Evolutionary conservation across 2,888 invertebrate species (phyloP).

Genomic region (Amiota communis): DNA sequence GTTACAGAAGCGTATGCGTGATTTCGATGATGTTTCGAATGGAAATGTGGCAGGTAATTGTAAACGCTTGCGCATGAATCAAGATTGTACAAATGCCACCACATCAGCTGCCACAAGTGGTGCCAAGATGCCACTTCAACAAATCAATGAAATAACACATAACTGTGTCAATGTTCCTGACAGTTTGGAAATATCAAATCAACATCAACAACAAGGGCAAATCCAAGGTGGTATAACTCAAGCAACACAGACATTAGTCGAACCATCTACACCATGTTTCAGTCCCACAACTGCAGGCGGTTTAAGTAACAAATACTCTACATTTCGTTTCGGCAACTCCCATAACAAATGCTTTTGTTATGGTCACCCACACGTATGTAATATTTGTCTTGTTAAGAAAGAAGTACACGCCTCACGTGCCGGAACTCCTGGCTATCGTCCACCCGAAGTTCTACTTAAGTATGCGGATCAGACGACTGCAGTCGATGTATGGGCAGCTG

Average conservation of each 20-base stretch:
- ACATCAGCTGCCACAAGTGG: slow-evolving; percentile 31
- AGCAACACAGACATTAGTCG: slow-evolving; percentile 28
- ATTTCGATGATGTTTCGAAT: background rate
- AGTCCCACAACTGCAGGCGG: slow-evolving; percentile 7
- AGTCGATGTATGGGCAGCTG: slow-evolving; percentile 92
- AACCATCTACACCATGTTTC: slow-evolving; percentile 10
- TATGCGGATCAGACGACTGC: slow-evolving; percentile 86
- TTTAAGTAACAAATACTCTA: slow-evolving; percentile 42
- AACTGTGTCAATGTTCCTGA: slow-evolving; percentile 39
- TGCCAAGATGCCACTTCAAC: slow-evolving; percentile 71
- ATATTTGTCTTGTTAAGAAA: slow-evolving; percentile 78
- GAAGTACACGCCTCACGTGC: slow-evolving; percentile 84
- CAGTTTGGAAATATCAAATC: slow-evolving; percentile 20
- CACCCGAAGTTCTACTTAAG: slow-evolving; percentile 89
- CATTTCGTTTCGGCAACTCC: slow-evolving; percentile 3
- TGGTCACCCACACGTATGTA: slow-evolving; percentile 81
- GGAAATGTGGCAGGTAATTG: slow-evolving; percentile 26
- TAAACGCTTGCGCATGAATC: slow-evolving; percentile 12
- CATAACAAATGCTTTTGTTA: slow-evolving; percentile 78
- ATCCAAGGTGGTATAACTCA: slow-evolving; percentile 29
- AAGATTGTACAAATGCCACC: background rate
- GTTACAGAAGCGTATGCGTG: background rate
- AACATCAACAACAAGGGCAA: slow-evolving; percentile 35
- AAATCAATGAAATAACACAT: slow-evolving; percentile 64
- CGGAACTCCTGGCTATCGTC: slow-evolving; percentile 91